Base-by-base conservation (phyloP, 2,888 invertebrate species). In the Boloria selene region DNA sequence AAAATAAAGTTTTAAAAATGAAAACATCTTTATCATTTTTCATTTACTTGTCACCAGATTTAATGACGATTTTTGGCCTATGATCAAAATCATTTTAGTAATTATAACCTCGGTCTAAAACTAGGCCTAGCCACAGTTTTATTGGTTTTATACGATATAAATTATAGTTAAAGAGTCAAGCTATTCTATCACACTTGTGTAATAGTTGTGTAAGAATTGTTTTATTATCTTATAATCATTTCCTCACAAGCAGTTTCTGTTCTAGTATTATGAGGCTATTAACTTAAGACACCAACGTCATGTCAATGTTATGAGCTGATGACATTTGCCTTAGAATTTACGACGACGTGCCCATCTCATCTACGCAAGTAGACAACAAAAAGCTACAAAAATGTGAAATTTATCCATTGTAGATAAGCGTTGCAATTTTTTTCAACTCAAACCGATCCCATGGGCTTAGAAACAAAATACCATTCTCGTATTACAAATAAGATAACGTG, bases 401-500 rank as follows among this genome's bases (percentile, higher is more conserved):
- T 73, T 74, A 76, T 75, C 73, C 73, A 69, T 73, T 72, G 63
- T 52, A 75, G 77, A 75, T 74, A 75, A 76, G 70, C 68, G 56
- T 69, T 72, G 75, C 72, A 64, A 71, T 74, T 77, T 76, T 74
- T 75, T 70, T 45, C 47, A 45, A 49, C 14, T 61, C 17, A 49
- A 65, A 67, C 47, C 63, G 65, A 68, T 71, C 70, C 70, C 73
- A 65, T 70, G 62, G 69, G 69, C 56, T 64, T 70, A 66, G 71
- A 72, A 80, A 80, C 79, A 79, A 79, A 79, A 77, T 77, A 74
- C 74, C 77, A 74, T 75, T 81, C 80, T 87, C 84, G 74, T 81
- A 79, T 86, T 87, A 86, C 86, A 82, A 77, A 80, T 75, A 71
- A 79, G 82, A 83, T 82, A 85, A 82, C 73, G 70, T 72, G 75